phyloP scores from a whole-genome alignment of 1,140 invertebrate species.

The Ips typographus region DNA sequence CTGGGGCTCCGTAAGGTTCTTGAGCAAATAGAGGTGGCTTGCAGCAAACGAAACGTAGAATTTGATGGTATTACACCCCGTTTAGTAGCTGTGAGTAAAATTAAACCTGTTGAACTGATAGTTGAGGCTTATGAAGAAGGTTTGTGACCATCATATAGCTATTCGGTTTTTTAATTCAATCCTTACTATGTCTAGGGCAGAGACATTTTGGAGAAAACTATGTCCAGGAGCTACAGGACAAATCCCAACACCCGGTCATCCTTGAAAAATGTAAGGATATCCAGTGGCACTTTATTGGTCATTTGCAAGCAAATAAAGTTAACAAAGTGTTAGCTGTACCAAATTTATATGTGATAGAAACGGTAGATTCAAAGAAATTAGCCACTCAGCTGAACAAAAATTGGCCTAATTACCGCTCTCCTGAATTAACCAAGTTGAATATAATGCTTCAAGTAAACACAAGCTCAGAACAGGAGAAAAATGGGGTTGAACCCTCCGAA shows the following conservation, averaged over 20 bases:
- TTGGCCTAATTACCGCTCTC: slow-evolving; percentile 66
- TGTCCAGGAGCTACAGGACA: slow-evolving; percentile 88
- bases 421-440: slow-evolving; percentile 62
- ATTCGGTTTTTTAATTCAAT: too few relatives aligned
- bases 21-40: slow-evolving; percentile 55
- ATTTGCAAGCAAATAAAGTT: slow-evolving; percentile 91
- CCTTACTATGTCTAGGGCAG: slow-evolving; percentile 55
- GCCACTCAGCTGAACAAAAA: slow-evolving; percentile 76
- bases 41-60: slow-evolving; percentile 52
- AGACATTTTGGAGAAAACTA: slow-evolving; percentile 98
- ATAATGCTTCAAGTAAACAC: slow-evolving; percentile 96
- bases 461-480: slow-evolving; percentile 93
- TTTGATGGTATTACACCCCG: slow-evolving; percentile 62
- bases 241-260: slow-evolving; percentile 72
- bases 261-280: slow-evolving; percentile 85
- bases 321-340: slow-evolving; percentile 76
- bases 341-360: slow-evolving; percentile 83
- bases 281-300: slow-evolving; percentile 97
- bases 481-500: slow-evolving; percentile 71
- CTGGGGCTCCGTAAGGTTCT: slow-evolving; percentile 55
- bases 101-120: slow-evolving; percentile 79
- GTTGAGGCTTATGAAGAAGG: slow-evolving; percentile 83
- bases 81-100: slow-evolving; percentile 92
- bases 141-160: slow-evolving; percentile 5
- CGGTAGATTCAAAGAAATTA: slow-evolving; percentile 82